Evolutionary conservation across 2,797 vertebrate species (phyloP).

Genomic region (Taenioides sp.): DNA sequence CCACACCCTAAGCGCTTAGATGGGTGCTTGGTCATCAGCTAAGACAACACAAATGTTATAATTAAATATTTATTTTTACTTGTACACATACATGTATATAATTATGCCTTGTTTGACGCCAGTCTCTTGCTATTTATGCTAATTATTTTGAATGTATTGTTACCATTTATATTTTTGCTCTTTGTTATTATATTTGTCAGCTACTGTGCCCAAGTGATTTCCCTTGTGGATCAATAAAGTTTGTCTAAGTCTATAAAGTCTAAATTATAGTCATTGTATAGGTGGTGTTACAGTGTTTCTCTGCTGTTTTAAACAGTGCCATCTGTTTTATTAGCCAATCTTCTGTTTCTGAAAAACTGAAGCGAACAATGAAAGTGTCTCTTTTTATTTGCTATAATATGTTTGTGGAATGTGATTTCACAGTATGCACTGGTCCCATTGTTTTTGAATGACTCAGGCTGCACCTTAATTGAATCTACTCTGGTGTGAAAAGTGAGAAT

Average conservation of each 20-base stretch:
- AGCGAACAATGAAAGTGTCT: slow-evolving; percentile 9
- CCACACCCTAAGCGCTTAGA: slow-evolving; percentile 95
- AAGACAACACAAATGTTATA: slow-evolving; percentile 12
- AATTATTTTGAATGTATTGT: too few relatives aligned
- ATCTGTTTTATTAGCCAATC: slow-evolving; percentile 17
- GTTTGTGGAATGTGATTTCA: slow-evolving; percentile 14
- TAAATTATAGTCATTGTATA: background rate
- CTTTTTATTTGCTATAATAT: slow-evolving; percentile 13
- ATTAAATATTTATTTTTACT: background rate
- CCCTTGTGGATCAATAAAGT: too few relatives aligned
- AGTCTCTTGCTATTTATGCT: too few relatives aligned
- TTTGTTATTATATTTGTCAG: too few relatives aligned
- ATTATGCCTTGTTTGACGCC: too few relatives aligned
- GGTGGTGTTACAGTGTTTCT: slow-evolving; percentile 10
- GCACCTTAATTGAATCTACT: slow-evolving; percentile 52
- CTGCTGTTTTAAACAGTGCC: slow-evolving; percentile 30
- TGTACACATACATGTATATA: too few relatives aligned
- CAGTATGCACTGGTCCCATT: slow-evolving; percentile 14
- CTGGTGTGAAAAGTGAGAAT: slow-evolving; percentile 30
- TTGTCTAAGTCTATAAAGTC: too few relatives aligned
- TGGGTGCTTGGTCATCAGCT: slow-evolving; percentile 99
- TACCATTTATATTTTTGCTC: too few relatives aligned
- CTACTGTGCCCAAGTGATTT: too few relatives aligned
- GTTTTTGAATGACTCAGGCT: slow-evolving; percentile 43
- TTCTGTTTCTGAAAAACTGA: slow-evolving; percentile 1